Evolutionary conservation across 1,140 invertebrate species (phyloP).

Genomic region (Zaprionus ornatus): DNA sequence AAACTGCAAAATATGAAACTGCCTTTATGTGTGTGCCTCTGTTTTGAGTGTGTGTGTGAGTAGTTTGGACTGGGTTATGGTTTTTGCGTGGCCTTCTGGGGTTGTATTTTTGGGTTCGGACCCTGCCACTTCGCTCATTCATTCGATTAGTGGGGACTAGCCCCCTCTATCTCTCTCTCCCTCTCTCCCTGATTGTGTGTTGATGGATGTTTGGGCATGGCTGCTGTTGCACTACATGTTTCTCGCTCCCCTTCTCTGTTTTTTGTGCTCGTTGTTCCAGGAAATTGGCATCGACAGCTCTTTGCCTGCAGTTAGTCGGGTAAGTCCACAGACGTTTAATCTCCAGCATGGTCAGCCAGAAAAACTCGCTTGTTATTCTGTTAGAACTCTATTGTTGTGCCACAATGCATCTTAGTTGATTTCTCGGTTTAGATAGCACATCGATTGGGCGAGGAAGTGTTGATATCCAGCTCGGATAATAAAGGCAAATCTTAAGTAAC

Average conservation of each 20-base stretch:
- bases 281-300: slow-evolving; percentile 42
- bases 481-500: neutral
- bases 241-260: neutral
- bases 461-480: neutral
- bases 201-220: slow-evolving; percentile 39
- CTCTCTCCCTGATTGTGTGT: slow-evolving; percentile 33
- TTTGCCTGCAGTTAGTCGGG: slow-evolving; percentile 8
- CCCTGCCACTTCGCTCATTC: slow-evolving; percentile 36
- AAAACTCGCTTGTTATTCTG: slow-evolving; percentile 3
- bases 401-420: slow-evolving; percentile 1
- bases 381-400: slow-evolving; percentile 2
- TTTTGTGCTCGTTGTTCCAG: slow-evolving; percentile 9
- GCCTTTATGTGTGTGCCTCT: slow-evolving; percentile 24
- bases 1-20: slow-evolving; percentile 49
- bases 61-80: neutral
- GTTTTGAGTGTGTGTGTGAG: neutral
- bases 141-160: slow-evolving; percentile 43
- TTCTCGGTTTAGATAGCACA: neutral
- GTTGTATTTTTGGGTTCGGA: slow-evolving; percentile 8
- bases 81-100: slow-evolving; percentile 2
- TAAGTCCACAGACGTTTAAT: slow-evolving; percentile 24
- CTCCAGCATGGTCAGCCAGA: neutral
- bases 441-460: neutral
- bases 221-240: neutral
- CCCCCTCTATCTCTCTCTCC: neutral